Evolutionary conservation across 2,797 vertebrate genomes (phyloP).

Genomic region (Cyprinella venusta): DNA sequence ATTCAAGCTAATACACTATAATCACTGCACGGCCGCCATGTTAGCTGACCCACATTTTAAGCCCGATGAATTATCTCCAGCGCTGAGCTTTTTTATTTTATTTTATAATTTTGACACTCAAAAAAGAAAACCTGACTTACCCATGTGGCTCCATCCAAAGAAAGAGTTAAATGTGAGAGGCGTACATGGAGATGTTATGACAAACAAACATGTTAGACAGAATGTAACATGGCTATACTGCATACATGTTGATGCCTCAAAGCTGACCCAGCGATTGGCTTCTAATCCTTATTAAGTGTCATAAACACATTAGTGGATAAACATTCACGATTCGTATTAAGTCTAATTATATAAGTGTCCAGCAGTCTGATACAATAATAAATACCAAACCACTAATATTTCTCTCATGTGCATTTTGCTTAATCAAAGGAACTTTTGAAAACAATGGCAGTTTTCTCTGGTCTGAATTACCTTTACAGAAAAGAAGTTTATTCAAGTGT

Average conservation of each 20-base stretch:
- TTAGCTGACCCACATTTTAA: not conserved
- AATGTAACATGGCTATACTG: constrained; percentile 43
- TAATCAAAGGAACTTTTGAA: not conserved
- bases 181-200: not conserved
- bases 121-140: constrained; percentile 18
- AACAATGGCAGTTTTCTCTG: not conserved
- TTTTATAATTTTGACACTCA: not conserved
- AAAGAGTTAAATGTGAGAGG: not conserved
- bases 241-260: constrained; percentile 7
- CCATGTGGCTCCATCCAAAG: constrained; percentile 8
- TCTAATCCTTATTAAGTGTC: constrained; percentile 81
- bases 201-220: constrained; percentile 13
- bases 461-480: not conserved
- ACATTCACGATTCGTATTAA: constrained; percentile 61
- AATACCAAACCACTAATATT: not conserved
- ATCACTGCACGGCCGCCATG: not conserved
- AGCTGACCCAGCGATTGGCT: constrained; percentile 68
- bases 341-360: constrained; percentile 69
- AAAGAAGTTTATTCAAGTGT: too few species aligned
- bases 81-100: not conserved
- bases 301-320: constrained; percentile 73
- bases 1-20: not conserved
- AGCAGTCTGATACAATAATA: not conserved
- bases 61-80: not conserved
- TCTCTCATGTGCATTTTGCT: not conserved